Conservation (phyloP, 2,797 vertebrate species). For the Crenichthys baileyi region DNA sequence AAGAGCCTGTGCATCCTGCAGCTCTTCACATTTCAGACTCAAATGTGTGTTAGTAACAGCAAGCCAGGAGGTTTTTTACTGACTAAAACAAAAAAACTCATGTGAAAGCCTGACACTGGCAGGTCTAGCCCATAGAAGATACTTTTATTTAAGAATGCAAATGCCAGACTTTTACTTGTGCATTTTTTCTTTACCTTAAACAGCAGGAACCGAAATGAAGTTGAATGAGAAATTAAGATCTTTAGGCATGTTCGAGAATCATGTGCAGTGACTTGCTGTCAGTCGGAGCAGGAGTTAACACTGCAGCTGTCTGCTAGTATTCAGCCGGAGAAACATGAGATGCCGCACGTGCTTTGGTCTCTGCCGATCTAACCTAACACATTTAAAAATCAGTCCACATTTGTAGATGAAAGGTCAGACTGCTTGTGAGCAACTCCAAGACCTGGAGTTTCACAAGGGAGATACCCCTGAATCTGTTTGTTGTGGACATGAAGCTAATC, state of each 20-base stretch:
- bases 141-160: conserved; percentile 12
- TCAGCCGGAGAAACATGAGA: conserved; percentile 62
- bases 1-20: conserved; percentile 44
- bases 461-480: background rate
- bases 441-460: background rate
- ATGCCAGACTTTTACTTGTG: conserved; percentile 49
- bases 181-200: conserved; percentile 21
- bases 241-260: conserved; percentile 14
- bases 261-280: conserved; percentile 56
- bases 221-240: background rate
- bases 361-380: background rate
- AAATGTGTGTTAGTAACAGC: conserved; percentile 57
- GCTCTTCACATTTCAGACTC: conserved; percentile 39
- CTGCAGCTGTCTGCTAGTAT: conserved; percentile 41
- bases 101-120: conserved; percentile 48
- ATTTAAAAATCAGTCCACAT: conserved; percentile 5
- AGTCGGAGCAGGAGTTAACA: conserved; percentile 26
- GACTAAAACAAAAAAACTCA: background rate
- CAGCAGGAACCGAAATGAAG: conserved; percentile 1
- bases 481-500: background rate
- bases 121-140: background rate
- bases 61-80: conserved; percentile 32
- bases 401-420: conserved; percentile 9
- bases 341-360: conserved; percentile 23
- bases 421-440: background rate